Evolutionary conservation across 1,140 invertebrate genomes (phyloP).

Genomic region (Aradophagus sp.): DNA sequence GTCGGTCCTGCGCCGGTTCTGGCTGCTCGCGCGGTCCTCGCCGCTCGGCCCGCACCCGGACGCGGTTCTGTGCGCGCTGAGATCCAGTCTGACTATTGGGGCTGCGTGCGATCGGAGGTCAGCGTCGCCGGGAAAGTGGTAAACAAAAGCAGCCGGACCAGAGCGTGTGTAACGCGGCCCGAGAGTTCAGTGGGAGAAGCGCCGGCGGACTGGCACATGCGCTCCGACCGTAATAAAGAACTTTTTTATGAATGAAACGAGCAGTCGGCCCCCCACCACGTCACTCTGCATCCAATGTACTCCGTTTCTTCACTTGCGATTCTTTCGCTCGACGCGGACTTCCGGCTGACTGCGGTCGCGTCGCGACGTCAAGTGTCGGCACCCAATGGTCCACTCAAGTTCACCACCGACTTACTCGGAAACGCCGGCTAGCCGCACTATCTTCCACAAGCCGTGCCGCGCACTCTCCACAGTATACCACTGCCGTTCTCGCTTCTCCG

Average conservation of each 20-base stretch:
- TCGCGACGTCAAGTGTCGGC: too few species aligned
- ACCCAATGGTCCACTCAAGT: too few species aligned
- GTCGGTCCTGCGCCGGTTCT: conserved; percentile 1
- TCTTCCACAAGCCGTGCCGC: too few species aligned
- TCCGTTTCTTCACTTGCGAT: conserved; percentile 19
- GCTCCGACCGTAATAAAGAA: conserved; percentile 74
- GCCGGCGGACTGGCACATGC: conserved; percentile 70
- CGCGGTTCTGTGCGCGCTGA: conserved; percentile 16
- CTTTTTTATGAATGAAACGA: conserved; percentile 76
- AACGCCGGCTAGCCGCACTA: too few species aligned
- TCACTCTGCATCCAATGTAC: conserved; percentile 27
- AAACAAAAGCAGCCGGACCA: conserved; percentile 20
- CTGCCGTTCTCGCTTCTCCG: too few species aligned
- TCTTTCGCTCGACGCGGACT: too few species aligned
- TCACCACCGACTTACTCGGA: too few species aligned
- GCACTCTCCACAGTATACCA: too few species aligned
- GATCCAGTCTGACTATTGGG: conserved; percentile 30
- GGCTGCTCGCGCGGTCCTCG: conserved; percentile 3
- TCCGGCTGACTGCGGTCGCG: too few species aligned
- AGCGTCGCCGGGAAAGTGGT: conserved; percentile 5
- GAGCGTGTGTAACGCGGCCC: conserved; percentile 60
- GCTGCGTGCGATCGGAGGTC: conserved; percentile 9
- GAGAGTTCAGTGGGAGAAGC: conserved; percentile 50
- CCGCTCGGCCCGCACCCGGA: conserved; percentile 23
- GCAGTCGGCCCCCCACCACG: conserved; percentile 53